Base-by-base conservation (phyloP, 2,113 vertebrate species). In the Oncorhynchus nerka region DNA sequence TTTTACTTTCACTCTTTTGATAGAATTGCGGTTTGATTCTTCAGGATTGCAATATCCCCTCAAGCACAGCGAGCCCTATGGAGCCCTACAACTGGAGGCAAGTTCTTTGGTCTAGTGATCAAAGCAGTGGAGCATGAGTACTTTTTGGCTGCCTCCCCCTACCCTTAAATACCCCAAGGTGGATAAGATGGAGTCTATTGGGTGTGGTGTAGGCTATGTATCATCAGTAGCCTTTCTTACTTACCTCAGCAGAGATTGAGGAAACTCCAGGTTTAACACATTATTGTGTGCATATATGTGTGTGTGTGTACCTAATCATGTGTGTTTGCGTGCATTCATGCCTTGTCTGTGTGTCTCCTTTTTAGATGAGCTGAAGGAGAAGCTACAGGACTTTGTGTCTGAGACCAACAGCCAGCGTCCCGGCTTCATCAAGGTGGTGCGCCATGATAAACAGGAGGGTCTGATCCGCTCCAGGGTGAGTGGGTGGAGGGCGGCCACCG, bases 381-480 rank as follows among this genome's bases (percentile, higher is more conserved):
- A 97, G 65, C 90, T 99, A 51, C 91, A 90, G 1, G 91, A 95
- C 74, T 97, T 97, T 2, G 96, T 99, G 49, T 94, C 95, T 0
- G 95, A 96, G 49, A 94, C 94, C n/a, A 99, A 99, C 9, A 78
- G 86, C 68, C 94, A 78, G 67, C 96, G 83, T 75, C 96, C 96
- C 0, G 96, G 94, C 8, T 98, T 99, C 88, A 96, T 99, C 81
- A 98, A 98, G 90, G 78, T 97, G 2, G 95, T 99, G 77, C 93
- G 97, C 4, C 98, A 99, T 85, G 79, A 81, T 87, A 96, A 94
- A 79, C 98, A 98, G 85, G 97, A 99, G 84, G 98, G 98, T 61
- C 94, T 99, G 82, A 99, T 99, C 83, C 95, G 97, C 0, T 96
- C 98, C 7, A 92, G 98, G 15, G 97, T 99, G 84, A 99, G 97